phyloP scores from a whole-genome alignment of 2,888 invertebrate genomes.

The Nephrocerus scutellatus region DNA sequence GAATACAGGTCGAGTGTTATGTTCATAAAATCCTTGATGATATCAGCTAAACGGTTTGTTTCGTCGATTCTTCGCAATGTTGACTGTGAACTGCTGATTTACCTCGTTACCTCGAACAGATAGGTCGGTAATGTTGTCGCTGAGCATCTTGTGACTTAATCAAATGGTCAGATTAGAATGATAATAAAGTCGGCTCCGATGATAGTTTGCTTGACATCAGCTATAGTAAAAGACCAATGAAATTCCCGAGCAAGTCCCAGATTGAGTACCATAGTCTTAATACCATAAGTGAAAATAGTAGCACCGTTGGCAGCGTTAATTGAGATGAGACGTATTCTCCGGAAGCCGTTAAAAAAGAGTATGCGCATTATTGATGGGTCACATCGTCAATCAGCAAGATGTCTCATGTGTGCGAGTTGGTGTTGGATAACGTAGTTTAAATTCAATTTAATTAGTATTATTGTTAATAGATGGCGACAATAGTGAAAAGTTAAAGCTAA shows the following conservation, averaged over 20 bases:
- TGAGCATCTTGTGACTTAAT: constrained; percentile 4
- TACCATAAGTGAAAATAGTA: constrained; percentile 5
- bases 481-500: too few species aligned
- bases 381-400: too few species aligned
- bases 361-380: too few species aligned
- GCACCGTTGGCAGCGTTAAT: constrained; percentile 5
- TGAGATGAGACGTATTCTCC: not conserved
- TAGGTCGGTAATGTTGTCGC: too few species aligned
- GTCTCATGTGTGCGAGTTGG: too few species aligned
- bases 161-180: constrained; percentile 7
- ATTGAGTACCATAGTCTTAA: constrained; percentile 1
- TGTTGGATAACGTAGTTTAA: too few species aligned
- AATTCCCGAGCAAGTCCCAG: constrained; percentile 2
- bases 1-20: not conserved
- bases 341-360: constrained; percentile 9
- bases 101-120: too few species aligned
- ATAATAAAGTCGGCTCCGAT: constrained; percentile 9
- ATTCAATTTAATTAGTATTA: too few species aligned
- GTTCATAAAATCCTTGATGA: not conserved
- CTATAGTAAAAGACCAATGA: constrained; percentile 4
- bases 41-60: not conserved
- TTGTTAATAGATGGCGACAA: too few species aligned
- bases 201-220: constrained; percentile 7
- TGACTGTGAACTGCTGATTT: constrained; percentile 4
- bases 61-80: not conserved